Base-by-base conservation (phyloP, 2,888 invertebrate species). In the Apoda limacodes region DNA sequence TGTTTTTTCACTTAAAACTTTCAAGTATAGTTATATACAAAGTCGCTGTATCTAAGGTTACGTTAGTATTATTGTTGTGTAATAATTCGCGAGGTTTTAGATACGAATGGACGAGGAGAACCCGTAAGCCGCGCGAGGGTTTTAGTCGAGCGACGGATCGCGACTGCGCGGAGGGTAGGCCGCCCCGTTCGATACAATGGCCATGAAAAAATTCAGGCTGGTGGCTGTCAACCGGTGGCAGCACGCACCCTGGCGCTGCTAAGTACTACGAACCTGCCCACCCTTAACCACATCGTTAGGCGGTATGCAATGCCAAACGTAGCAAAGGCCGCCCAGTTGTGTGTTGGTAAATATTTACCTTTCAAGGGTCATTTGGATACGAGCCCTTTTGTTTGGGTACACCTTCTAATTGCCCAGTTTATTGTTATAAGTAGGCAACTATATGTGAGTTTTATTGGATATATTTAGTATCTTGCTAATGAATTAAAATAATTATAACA, bases 201-300 rank as follows among this genome's bases (percentile, higher is more conserved):
- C 78, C 80, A 78, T 80, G 78, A 80, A 80, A 17, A 78, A 56
- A 71, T 78, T 78, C 71, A 78, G 61, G 64, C 64, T 55, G 62
- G 49, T 52, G 46, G 48, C 74, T 78, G 78, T 76, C 78, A 78
- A 72, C 69, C 67, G 64, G 71, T 72, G 74, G 68, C 60, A 54
- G 68, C 63, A 66, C 67, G 69, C 67, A 71, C 64, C 64, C 62
- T 64, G 38, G 34, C 30, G 43, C 38, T 40, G 52, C 55, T 52
- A 53, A 59, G 51, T 53, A 48, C 42, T 45, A 39, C 42, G 48
- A 46, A 40, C 40, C 36, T n/a, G 32, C 32, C 25, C 23, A 13
- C 28, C 40, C 32, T 31, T 35, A 30, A 25, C 28, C 28, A 35
- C 32, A 27, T n/a, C n/a, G n/a, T n/a, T n/a, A n/a, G n/a, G n/a